Base-by-base conservation (phyloP, 1,140 invertebrate species). In the Lamellibrachia luymesi region DNA sequence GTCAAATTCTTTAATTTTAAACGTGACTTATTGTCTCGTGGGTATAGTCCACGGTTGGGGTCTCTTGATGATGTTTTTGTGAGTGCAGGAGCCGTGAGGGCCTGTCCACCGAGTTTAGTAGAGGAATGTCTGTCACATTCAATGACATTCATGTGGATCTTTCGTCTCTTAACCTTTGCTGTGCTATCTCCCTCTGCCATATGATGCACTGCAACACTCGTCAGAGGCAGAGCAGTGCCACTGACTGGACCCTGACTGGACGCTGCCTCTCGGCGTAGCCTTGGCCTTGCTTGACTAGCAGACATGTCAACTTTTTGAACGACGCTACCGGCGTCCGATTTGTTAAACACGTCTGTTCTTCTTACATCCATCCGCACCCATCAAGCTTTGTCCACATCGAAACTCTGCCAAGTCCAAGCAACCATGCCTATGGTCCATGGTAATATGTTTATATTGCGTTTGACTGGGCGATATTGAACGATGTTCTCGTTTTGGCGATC, bases 21-120 rank as follows among this genome's bases (percentile, higher is more conserved):
- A 50, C 17, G 5, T 10, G 91, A 91, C 64, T 8, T 80, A 4
- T 22, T 80, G 2, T 80, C 64, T 80, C 93, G 90, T 27, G 94
- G 94, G 90, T 94, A 93, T 6, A 94, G 92, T 17, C 94, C 94
- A 51, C 94, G 93, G 64, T 94, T 94, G 50, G 92, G 92, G 93
- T 94, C 94, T 92, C 92, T 94, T 56, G 92, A 94, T 5, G 49
- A 80, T 22, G 90, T 90, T 2, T 50, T 51, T 8, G 92, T 50
- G 90, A 51, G 25, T 38, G 91, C 90, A 25, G 94, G 94, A 52
- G 64, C 52, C 22, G 92, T 90, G 10, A 94, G 90, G 10, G 93
- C 90, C 25, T 90, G 13, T 0, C 93, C 50, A 1, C 94, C 94
- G 6, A 89, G 17, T n/a, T 92, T 90, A 51, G 91, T 90, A 22